Evolutionary conservation across 2,797 vertebrate genomes (phyloP).

Genomic region (Salarias fasciatus): DNA sequence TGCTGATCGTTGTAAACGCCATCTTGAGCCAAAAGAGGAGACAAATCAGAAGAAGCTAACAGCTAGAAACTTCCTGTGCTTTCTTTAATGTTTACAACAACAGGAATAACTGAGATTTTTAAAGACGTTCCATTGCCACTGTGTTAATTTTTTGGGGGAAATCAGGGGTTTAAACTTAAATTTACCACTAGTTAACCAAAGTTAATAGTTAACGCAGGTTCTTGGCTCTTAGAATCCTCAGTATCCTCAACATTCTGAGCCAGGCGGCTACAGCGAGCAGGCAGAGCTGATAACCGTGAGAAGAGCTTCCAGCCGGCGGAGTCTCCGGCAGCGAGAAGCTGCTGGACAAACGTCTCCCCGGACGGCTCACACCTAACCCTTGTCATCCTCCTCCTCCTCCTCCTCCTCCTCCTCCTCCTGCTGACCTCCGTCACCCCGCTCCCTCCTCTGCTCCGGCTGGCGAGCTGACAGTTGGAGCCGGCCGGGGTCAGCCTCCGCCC

Average conservation of each 20-base stretch:
- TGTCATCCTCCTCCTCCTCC: conserved; percentile 61
- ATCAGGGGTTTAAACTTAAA: too few relatives aligned
- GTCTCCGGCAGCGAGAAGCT: conserved; percentile 42
- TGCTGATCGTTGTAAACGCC: too few relatives aligned
- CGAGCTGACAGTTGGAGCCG: conserved; percentile 77
- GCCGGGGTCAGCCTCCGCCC: conserved; percentile 62
- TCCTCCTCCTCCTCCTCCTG: conserved; percentile 19
- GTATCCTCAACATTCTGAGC: not conserved
- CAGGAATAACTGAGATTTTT: too few relatives aligned
- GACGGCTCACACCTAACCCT: conserved; percentile 71
- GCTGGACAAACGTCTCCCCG: conserved; percentile 74
- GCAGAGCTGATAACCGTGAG: conserved; percentile 41
- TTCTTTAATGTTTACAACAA: too few relatives aligned
- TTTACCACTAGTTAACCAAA: too few relatives aligned
- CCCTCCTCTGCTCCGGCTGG: conserved; percentile 57
- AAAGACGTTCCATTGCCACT: too few relatives aligned
- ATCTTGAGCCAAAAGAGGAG: too few relatives aligned
- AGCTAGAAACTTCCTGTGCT: too few relatives aligned
- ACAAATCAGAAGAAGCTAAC: too few relatives aligned
- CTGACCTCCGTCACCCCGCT: conserved; percentile 63
- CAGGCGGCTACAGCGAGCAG: not conserved
- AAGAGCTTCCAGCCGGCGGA: conserved; percentile 45
- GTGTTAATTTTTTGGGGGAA: too few relatives aligned
- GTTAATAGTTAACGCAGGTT: too few relatives aligned
- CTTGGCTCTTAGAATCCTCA: too few relatives aligned